A percentile compares a stretch with the other conserved stretches of the same genome.
Evolutionary conservation across 2,113 vertebrate species (phyloP).

Genomic region (Cepphus grylle): DNA sequence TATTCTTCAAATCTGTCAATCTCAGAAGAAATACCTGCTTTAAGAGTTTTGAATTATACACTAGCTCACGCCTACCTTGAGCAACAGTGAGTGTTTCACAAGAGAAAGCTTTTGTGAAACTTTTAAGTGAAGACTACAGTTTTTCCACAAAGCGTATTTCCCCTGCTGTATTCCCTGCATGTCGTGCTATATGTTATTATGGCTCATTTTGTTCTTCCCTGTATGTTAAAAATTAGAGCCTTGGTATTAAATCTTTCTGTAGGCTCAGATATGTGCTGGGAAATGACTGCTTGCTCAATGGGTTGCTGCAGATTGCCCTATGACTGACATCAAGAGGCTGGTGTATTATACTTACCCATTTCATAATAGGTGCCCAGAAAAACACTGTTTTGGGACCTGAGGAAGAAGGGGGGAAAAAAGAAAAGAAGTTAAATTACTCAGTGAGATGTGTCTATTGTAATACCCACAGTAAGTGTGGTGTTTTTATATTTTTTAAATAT

Average conservation of each 20-base stretch:
- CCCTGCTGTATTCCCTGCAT: rapidly evolving
- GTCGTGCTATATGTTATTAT: not conserved
- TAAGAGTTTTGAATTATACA: not conserved
- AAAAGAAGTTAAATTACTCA: not conserved
- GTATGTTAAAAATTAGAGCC: not conserved
- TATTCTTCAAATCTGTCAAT: not conserved
- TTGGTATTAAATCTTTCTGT: not conserved
- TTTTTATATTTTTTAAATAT: not conserved
- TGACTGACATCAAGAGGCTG: not conserved
- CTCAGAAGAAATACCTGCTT: not conserved
- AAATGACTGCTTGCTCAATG: not conserved
- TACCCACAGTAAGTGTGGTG: not conserved
- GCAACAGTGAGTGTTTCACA: not conserved
- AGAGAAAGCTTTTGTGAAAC: not conserved
- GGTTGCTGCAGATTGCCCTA: not conserved
- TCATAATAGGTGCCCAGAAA: constrained; percentile 99
- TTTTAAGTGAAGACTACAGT: not conserved
- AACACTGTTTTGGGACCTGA: constrained; percentile 97
- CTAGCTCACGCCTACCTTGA: not conserved
- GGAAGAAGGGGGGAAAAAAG: not conserved
- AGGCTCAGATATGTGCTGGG: not conserved
- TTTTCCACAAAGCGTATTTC: not conserved
- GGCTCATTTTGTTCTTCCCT: not conserved
- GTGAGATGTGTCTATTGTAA: not conserved
- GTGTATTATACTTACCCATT: constrained; percentile 85